Evolutionary conservation across 1,140 invertebrate genomes (phyloP), one percentile per base, ranked within the genome.

Genomic region (Zaprionus tsacasi): DNA sequence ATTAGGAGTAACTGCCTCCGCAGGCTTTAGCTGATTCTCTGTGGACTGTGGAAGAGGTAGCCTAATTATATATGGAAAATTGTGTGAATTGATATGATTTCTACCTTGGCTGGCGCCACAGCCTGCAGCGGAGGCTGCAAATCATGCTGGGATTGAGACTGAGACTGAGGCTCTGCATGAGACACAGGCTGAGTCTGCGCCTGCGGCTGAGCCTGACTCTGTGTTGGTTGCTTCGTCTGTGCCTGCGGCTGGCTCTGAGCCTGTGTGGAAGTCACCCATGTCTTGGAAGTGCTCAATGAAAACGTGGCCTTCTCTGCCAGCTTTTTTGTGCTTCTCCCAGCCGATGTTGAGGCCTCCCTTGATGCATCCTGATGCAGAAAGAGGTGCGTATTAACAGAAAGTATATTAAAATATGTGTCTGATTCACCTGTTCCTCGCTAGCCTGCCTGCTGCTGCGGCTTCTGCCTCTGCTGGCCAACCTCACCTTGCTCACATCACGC

Each of bases 371-470:
- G 40, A 0, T 15, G 57, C 54, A 13, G 17, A 33, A 57, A 10
- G 10, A 21, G 21, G 2, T 21, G 2, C 21, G 21, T 21, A 21
- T 21, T 21, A 21, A 2, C 21, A 1, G 21, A 21, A 21, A 21
- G 1, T 21, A 21, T 21, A 21, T 21, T 21, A 6, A 4, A 30
- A 6, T 6, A 3, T 40, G 1, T 8, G 52, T 8, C 11, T n/a
- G 2, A n/a, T 1, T 55, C 64, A 83, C 85, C 64, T 83, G 74
- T 43, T 88, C 77, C 25, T 88, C 71, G 30, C 59, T 60, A 3
- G 78, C 60, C 52, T 52, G 76, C 3, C 63, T 57, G 73, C 12
- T 68, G 33, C 72, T 67, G 52, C 73, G 52, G n/a, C 52, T 57
- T 40, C 76, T 65, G 38, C 35, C 63, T 25, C 80, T 66, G 55